Evolutionary conservation across 1,140 invertebrate species (phyloP).

Genomic region (Drosophila nikananu): DNA sequence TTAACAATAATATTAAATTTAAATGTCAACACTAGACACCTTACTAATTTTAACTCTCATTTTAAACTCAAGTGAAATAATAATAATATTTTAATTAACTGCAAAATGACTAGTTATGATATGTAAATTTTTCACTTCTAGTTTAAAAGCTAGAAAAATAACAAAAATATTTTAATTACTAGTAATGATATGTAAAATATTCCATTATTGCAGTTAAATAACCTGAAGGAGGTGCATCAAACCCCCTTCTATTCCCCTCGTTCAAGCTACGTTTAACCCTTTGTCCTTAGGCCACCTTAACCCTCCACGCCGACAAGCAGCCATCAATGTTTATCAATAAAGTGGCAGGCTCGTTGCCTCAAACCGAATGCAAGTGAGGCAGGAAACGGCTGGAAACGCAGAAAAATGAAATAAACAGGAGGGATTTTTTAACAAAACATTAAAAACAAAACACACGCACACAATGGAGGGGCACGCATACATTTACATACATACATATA

Average conservation of each 20-base stretch:
- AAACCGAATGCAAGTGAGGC: slow-evolving; percentile 44
- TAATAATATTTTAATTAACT: no score
- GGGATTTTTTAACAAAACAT: slow-evolving; percentile 23
- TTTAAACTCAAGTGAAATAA: no score
- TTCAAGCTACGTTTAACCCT: slow-evolving; percentile 46
- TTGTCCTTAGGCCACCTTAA: slow-evolving; percentile 7
- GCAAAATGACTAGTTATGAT: no score
- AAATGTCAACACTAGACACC: no score
- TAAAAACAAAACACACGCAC: slow-evolving; percentile 43
- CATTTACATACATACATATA: slow-evolving; percentile 28
- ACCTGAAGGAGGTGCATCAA: background rate
- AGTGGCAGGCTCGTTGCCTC: slow-evolving; percentile 64
- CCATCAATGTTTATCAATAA: slow-evolving; percentile 77
- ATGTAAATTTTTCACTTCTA: no score
- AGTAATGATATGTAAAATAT: no score
- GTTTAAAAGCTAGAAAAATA: no score
- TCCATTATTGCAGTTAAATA: no score
- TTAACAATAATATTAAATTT: no score
- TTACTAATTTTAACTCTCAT: no score
- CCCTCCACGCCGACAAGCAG: background rate
- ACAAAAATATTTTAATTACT: no score
- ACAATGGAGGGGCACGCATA: slow-evolving; percentile 16
- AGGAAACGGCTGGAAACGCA: slow-evolving; percentile 21
- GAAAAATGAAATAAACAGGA: slow-evolving; percentile 33
- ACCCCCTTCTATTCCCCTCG: background rate